phyloP scores from a whole-genome alignment of 2,797 vertebrate genomes.

The Eulemur albifrons region DNA sequence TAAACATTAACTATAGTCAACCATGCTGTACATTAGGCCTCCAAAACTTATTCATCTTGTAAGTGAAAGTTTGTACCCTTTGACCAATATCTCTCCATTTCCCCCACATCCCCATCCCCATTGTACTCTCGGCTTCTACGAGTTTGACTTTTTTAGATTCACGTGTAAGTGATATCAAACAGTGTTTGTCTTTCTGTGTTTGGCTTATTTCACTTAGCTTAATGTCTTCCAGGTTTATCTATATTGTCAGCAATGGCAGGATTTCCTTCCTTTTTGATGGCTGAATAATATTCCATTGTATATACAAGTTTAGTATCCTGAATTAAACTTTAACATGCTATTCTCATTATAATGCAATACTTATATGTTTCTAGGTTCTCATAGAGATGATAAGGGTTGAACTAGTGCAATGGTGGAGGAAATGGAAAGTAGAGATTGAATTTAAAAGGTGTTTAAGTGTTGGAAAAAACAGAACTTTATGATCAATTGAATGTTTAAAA shows the following conservation, averaged over 20 bases:
- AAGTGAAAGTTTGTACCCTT: background rate
- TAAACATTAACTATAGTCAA: background rate
- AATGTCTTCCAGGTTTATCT: background rate
- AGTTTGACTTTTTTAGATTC: background rate
- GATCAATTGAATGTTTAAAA: slow-evolving; percentile 2
- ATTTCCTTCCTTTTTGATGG: background rate
- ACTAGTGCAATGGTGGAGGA: background rate
- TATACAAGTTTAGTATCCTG: background rate
- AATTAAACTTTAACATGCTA: slow-evolving; percentile 33
- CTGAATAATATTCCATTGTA: background rate
- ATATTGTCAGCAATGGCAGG: background rate
- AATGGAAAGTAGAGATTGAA: background rate
- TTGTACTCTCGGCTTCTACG: background rate
- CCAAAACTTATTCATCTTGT: background rate
- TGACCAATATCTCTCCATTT: background rate
- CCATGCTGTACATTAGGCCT: background rate
- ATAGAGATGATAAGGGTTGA: background rate
- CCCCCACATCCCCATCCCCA: background rate
- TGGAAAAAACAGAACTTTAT: background rate
- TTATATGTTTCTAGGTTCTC: background rate
- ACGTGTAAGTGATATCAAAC: background rate
- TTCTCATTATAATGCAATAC: background rate
- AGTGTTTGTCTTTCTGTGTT: background rate
- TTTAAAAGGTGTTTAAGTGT: background rate
- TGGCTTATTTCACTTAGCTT: background rate